Evolutionary conservation across 2,888 invertebrate genomes (phyloP), one percentile per base, ranked within the genome.

Genomic region (Athalia cordata): DNA sequence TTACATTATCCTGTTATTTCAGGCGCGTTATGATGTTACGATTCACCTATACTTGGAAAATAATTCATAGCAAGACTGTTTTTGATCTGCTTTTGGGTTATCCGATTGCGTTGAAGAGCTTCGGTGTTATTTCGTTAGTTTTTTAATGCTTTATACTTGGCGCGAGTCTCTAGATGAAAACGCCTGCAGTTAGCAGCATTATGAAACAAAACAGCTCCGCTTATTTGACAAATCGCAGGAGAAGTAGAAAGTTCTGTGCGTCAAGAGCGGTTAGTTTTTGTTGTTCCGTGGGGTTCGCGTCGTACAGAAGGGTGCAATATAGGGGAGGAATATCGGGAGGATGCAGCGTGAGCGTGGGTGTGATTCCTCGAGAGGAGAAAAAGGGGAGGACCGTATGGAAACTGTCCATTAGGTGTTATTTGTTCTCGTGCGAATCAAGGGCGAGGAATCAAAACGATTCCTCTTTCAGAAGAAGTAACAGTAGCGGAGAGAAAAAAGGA

Each of bases 201-300:
- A 59, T 45, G 72, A 57, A 57, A 72, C 59, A 47, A 57, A 72
- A 72, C 72, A 57, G 72, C 59, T 72, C 29, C 55, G 11, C 52
- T 55, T 55, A 64, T 59, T 72, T 72, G 72, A 72, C 72, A 72
- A 72, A 72, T 72, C 57, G 59, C 47, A 13, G 59, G 8, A 59
- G 29, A 9, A 72, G 59, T 29, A 29, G 29, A 29, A 72, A 72
- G 57, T 75, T 75, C 62, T 62, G 6, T 61, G 62, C 62, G 61
- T 75, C 75, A 64, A 62, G 62, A 75, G 75, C 75, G 62, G 75
- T 62, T 64, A 75, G 75, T 75, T 64, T 75, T 75, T 75, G 62
- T 62, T 64, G 62, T 29, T 5, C 49, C 7, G 62, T 47, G 72
- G 59, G 68, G 68, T 55, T 15, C 68, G 68, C 68, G 52, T 55